These are phyloP conservation scores for Pangasius larnaudii DNA, from an alignment of 2,797 vertebrate genomes.

Conservation along the genomic window DNA sequence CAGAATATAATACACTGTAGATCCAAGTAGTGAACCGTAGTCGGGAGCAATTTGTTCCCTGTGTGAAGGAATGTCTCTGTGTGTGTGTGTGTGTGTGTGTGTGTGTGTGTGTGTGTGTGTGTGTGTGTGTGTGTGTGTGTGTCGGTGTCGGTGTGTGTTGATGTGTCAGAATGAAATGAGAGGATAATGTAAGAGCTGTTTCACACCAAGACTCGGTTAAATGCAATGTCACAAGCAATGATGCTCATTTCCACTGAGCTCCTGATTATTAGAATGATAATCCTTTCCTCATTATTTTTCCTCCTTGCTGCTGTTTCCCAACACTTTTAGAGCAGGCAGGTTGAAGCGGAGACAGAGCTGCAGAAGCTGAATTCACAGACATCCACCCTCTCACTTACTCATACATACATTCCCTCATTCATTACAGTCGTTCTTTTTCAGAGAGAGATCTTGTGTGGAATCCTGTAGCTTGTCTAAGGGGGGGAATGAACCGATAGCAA, in stretches of 20 bases:
- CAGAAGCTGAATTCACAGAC: conserved; percentile 2
- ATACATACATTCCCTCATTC: background rate
- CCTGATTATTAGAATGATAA: conserved; percentile 41
- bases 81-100: conserved; percentile 5
- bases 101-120: too few species aligned
- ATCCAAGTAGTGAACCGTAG: conserved; percentile 10
- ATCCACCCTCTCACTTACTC: conserved; percentile 2
- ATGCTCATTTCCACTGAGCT: conserved; percentile 38
- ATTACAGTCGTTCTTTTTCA: background rate
- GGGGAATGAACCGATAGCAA: background rate
- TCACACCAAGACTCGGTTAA: conserved; percentile 40
- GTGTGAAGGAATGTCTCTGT: background rate
- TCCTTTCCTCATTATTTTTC: conserved; percentile 41
- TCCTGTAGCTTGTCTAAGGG: background rate
- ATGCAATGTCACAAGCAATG: conserved; percentile 40
- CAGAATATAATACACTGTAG: background rate
- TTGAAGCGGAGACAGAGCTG: conserved; percentile 5
- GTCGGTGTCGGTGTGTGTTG: background rate
- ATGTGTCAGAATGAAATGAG: conserved; percentile 28
- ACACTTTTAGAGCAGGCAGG: background rate
- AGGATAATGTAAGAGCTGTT: conserved; percentile 34
- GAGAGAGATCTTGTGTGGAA: background rate
- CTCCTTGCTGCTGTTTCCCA: conserved; percentile 4
- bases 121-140: background rate
- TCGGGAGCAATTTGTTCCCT: conserved; percentile 1